phyloP scores from a whole-genome alignment of 2,888 invertebrate genomes.

The Cheiracanthium punctorium region DNA sequence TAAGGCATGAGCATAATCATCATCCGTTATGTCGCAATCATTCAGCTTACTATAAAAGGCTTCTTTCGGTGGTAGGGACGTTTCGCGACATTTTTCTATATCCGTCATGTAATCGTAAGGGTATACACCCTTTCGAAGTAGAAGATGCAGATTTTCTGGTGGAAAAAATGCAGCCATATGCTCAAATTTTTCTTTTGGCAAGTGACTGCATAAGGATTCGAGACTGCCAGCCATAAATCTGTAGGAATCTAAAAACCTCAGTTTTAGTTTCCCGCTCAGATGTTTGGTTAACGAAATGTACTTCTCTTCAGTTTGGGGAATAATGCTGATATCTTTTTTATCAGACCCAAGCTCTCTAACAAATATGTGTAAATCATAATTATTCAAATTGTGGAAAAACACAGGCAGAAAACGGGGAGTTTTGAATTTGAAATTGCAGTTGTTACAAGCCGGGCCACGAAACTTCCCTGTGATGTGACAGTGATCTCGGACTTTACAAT shows the following conservation, averaged over 20 bases:
- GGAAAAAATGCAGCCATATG: background rate
- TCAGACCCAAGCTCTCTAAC: conserved; percentile 7
- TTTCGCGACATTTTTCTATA: background rate
- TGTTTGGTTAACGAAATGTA: conserved; percentile 19
- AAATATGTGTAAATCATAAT: conserved; percentile 13
- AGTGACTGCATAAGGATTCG: background rate
- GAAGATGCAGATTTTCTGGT: background rate
- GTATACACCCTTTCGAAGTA: background rate
- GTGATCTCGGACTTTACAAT: background rate
- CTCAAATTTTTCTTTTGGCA: background rate
- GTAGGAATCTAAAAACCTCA: background rate
- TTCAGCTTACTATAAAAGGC: background rate
- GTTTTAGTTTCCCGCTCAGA: background rate
- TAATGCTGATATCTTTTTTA: background rate
- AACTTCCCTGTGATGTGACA: background rate
- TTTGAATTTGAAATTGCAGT: conserved; percentile 16
- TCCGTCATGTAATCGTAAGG: background rate
- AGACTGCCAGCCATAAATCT: background rate
- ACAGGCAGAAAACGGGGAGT: background rate
- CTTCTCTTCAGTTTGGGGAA: conserved; percentile 4
- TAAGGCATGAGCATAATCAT: background rate
- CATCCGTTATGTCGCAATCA: background rate
- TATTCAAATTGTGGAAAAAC: background rate
- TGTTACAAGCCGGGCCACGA: background rate
- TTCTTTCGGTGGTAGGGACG: background rate